phyloP scores from a whole-genome alignment of 2,113 vertebrate genomes.

The Cephalopholis sonnerati region DNA sequence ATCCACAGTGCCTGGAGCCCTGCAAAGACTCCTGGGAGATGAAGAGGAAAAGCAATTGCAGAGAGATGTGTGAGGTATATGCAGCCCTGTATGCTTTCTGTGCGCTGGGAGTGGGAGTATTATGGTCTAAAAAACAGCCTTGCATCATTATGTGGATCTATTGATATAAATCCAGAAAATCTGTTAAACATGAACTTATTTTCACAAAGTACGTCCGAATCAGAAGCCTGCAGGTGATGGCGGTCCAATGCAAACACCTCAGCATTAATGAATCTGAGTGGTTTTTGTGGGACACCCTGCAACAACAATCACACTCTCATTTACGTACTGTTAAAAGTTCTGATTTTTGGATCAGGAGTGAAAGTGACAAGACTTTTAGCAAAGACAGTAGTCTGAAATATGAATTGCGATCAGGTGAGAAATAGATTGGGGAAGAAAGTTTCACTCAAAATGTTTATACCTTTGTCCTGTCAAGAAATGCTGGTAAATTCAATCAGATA shows the following conservation, averaged over 20 bases:
- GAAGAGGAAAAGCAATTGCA: slow-evolving; percentile 86
- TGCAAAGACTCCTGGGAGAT: slow-evolving; percentile 91
- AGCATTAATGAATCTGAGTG: not conserved
- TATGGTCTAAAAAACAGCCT: not conserved
- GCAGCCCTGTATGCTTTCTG: not conserved
- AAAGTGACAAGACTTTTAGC: too few relatives aligned
- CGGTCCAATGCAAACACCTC: not conserved
- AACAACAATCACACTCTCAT: not conserved
- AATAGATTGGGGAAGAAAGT: too few relatives aligned
- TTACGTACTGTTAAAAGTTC: not conserved
- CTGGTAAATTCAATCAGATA: too few relatives aligned
- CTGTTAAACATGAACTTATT: not conserved
- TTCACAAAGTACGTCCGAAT: not conserved
- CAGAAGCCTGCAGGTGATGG: not conserved
- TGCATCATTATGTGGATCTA: not conserved
- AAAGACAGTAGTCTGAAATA: too few relatives aligned
- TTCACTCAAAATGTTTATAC: too few relatives aligned
- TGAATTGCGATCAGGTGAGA: too few relatives aligned
- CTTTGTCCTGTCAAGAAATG: too few relatives aligned
- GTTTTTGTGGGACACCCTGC: not conserved
- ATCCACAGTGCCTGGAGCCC: slow-evolving; percentile 92
- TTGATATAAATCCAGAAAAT: slow-evolving; percentile 9
- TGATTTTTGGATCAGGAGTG: not conserved
- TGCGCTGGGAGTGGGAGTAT: not conserved
- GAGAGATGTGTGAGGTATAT: slow-evolving; percentile 82